A percentile compares a stretch with the other conserved stretches of the same genome.
Conservation (phyloP, 2,113 vertebrate genomes). For the Pipra filicauda region DNA sequence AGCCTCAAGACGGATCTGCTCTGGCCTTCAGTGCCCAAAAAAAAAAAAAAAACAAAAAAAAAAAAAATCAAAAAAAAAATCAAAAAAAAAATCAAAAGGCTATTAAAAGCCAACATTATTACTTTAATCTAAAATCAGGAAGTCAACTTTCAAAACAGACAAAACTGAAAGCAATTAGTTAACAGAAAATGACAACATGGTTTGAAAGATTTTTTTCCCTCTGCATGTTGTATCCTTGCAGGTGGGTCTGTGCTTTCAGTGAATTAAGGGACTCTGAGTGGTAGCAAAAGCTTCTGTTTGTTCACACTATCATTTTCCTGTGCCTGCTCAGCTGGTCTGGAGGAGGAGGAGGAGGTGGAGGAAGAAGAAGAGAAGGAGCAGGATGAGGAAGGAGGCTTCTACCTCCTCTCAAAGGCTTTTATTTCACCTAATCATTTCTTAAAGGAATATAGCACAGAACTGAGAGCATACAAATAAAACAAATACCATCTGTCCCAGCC, state of each 20-base stretch:
- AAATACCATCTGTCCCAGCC: not conserved
- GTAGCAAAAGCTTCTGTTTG: not conserved
- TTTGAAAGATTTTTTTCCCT: not conserved
- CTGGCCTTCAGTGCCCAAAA: not conserved
- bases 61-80: too few relatives aligned
- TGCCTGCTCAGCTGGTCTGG: not conserved
- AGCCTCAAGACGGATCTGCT: not conserved
- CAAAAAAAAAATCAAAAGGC: not conserved
- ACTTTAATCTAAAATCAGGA: not conserved
- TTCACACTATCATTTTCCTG: not conserved
- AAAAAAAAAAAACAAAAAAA: not conserved
- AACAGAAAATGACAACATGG: not conserved
- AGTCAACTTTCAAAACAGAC: not conserved
- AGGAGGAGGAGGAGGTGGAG: not conserved
- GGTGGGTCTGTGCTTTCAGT: not conserved
- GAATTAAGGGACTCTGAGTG: not conserved
- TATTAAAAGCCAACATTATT: not conserved
- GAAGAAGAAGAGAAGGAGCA: not conserved
- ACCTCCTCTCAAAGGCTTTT: not conserved
- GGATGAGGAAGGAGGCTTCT: not conserved
- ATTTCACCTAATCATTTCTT: not conserved
- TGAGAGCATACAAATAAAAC: not conserved
- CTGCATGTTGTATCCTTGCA: not conserved
- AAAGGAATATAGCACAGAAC: not conserved
- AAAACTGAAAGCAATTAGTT: not conserved